phyloP scores from a whole-genome alignment of 2,888 invertebrate species.

The Ormyrus rosae region DNA sequence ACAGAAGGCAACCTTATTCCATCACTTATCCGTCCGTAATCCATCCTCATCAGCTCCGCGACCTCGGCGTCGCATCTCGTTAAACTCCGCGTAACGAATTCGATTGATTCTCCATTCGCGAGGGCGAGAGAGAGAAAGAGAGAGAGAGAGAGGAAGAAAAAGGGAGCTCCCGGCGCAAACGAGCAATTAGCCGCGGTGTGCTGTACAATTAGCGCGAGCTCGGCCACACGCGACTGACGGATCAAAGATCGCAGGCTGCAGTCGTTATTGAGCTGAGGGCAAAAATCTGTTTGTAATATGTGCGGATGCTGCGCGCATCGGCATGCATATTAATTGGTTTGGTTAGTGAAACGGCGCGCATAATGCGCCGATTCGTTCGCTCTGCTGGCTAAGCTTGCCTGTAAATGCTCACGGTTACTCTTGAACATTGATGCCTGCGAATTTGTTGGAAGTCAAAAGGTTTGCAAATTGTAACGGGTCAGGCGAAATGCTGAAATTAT shows the following conservation, averaged over 20 bases:
- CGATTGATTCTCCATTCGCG: not conserved
- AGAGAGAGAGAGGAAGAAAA: not conserved
- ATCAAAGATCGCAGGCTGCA: not conserved
- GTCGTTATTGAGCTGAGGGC: too few species aligned
- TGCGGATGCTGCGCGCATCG: not conserved
- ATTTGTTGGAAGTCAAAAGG: too few species aligned
- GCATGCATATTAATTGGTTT: not conserved
- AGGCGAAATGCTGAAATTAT: too few species aligned
- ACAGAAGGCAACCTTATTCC: too few species aligned
- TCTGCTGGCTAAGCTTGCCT: too few species aligned
- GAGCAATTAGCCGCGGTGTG: conserved; percentile 20
- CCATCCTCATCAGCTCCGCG: not conserved
- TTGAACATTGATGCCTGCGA: too few species aligned
- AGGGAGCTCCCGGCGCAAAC: not conserved
- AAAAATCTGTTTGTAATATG: too few species aligned
- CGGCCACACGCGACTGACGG: not conserved
- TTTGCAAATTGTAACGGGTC: too few species aligned
- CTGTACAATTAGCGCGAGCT: not conserved
- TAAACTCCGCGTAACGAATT: conserved; percentile 13
- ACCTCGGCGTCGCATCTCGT: not conserved
- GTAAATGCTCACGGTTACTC: too few species aligned
- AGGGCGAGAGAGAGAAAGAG: not conserved
- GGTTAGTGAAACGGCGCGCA: not conserved
- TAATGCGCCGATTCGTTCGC: not conserved
- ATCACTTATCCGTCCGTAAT: not conserved